Evolutionary conservation across 2,113 vertebrate genomes (phyloP).

Genomic region (Actinemys pallida): DNA sequence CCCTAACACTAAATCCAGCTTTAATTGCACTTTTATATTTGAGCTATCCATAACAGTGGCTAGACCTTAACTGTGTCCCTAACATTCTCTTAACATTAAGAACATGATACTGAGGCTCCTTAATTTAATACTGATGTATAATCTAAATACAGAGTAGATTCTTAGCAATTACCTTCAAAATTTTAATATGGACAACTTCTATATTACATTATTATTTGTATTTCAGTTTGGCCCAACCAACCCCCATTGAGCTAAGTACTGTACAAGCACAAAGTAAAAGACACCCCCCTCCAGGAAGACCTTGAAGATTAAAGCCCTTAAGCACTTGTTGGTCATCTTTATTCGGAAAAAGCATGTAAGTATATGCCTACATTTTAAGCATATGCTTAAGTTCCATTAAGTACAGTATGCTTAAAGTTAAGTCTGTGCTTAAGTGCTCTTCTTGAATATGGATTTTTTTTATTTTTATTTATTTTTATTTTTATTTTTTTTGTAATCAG

Average conservation of each 20-base stretch:
- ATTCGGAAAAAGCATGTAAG: neutral
- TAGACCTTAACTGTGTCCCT: neutral
- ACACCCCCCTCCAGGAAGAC: neutral
- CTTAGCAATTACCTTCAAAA: accelerated
- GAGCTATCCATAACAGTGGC: neutral
- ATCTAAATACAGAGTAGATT: neutral
- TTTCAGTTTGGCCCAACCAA: neutral
- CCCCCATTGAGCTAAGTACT: neutral
- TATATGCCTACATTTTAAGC: neutral
- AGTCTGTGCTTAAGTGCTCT: neutral
- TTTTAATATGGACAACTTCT: neutral
- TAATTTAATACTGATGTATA: neutral
- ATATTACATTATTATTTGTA: neutral
- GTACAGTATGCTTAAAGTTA: neutral
- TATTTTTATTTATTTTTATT: no score
- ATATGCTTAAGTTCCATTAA: neutral
- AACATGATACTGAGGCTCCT: neutral
- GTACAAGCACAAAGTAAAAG: neutral
- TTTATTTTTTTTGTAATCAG: neutral
- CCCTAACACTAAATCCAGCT: neutral
- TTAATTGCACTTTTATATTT: neutral
- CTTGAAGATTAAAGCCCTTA: neutral
- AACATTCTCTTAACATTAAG: neutral
- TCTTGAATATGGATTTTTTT: neutral
- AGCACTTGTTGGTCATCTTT: neutral